Evolutionary conservation across 1,140 invertebrate genomes (phyloP).

Genomic region (Drosophila kurseongensis): DNA sequence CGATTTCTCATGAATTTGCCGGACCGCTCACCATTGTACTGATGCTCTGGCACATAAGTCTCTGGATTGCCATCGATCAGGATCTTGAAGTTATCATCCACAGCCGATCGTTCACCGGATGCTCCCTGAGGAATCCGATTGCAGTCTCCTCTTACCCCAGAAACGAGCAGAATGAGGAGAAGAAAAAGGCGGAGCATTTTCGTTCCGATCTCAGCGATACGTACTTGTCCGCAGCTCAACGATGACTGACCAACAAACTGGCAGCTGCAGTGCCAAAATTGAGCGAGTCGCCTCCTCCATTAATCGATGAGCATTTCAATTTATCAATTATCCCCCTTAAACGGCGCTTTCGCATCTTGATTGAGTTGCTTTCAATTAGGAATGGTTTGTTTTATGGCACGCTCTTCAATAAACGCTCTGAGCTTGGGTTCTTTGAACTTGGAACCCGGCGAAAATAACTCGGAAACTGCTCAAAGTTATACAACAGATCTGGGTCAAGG

Average conservation of each 20-base stretch:
- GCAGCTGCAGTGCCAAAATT: constrained; percentile 41
- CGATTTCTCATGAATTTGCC: accelerated
- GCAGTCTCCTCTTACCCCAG: constrained; percentile 35
- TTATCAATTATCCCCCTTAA: constrained; percentile 63
- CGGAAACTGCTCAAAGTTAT: constrained; percentile 4
- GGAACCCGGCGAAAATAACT: constrained; percentile 16
- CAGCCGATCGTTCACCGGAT: constrained; percentile 72
- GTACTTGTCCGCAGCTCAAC: constrained; percentile 33
- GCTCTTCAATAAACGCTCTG: constrained; percentile 38
- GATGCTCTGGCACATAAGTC: constrained; percentile 88
- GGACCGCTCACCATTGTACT: constrained; percentile 86
- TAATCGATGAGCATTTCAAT: constrained; percentile 58
- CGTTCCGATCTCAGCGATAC: constrained; percentile 7
- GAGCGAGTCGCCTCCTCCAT: constrained; percentile 25
- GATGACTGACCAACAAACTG: constrained; percentile 34
- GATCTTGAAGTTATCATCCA: constrained; percentile 86
- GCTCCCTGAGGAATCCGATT: constrained; percentile 70
- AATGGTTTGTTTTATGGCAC: constrained; percentile 24
- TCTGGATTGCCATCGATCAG: constrained; percentile 88
- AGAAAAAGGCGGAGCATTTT: constrained; percentile 16
- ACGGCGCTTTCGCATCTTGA: constrained; percentile 41
- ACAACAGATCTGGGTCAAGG: constrained; percentile 60
- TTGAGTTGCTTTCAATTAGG: constrained; percentile 57
- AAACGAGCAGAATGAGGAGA: constrained; percentile 1
- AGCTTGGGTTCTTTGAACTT: constrained; percentile 64